Base-by-base conservation (phyloP, 2,888 invertebrate species). In the Resseliella maxima region DNA sequence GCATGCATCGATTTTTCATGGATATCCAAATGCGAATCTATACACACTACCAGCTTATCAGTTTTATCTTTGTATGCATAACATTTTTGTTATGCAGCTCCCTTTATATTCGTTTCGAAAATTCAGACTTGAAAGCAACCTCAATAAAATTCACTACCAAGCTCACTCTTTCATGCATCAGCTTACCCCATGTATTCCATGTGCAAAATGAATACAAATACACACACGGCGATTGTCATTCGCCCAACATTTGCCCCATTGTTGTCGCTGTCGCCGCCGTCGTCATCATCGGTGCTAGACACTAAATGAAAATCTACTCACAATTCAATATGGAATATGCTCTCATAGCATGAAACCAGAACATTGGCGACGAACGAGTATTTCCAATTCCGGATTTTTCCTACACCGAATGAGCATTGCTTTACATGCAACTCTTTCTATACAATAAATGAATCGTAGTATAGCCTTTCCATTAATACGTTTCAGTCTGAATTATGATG, bases 341-440 rank as follows among this genome's bases (percentile, higher is more conserved):
- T n/a, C 72, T 72, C 72, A 72, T 72, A 72, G 72, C 72, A 72
- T 72, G 72, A 72, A 72, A 72, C 72, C 72, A 72, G 72, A 72
- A 72, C 72, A 72, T 72, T 72, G 72, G 72, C 72, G 72, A 72
- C 72, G 35, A 31, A 31, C 15, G 31, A 72, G 72, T 15, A 72
- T 31, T 72, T 72, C 10, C 27, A 72, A 72, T 72, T 72, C n/a
- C 72, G 72, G 72, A 72, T 72, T 72, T 72, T 72, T 72, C 10
- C 31, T n/a, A 72, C 72, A 1, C 12, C 15, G 12, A 24, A 59
- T 18, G n/a, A n/a, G 41, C 46, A 59, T 59, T 59, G 24, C 59
- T 59, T 59, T 24, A 59, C 59, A 59, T 59, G 50, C 50, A 50
- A 24, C 1, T 24, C n/a, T 24, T 24, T 15, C 18, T 50, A 18